phyloP scores from a whole-genome alignment of 2,113 vertebrate species.

The Panthera tigris region DNA sequence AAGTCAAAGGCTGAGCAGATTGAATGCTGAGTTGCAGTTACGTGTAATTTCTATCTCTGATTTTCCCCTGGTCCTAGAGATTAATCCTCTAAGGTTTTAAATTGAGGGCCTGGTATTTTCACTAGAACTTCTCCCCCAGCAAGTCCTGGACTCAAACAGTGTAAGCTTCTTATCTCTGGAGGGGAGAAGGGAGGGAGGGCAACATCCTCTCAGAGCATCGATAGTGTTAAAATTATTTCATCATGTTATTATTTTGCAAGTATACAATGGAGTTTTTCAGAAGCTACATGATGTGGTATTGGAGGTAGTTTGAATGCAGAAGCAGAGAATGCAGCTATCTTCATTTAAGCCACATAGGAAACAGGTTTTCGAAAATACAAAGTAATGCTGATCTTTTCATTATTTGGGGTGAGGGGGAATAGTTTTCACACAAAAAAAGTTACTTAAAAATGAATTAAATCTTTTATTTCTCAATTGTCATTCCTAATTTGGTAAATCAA shows the following conservation, averaged over 20 bases:
- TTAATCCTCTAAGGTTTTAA: not conserved
- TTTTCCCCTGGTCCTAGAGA: not conserved
- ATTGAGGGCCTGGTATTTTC: not conserved
- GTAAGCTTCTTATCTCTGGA: not conserved
- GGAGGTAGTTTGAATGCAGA: not conserved
- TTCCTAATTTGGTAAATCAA: not conserved
- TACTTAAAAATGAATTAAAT: too few species aligned
- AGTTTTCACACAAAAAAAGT: not conserved
- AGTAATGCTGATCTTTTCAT: not conserved
- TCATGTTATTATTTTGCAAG: not conserved
- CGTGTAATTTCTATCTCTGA: not conserved
- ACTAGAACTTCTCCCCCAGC: not conserved
- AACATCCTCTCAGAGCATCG: not conserved
- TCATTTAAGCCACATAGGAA: not conserved
- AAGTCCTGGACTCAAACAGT: not conserved
- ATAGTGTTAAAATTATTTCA: not conserved
- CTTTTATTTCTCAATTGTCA: not conserved
- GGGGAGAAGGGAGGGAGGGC: not conserved
- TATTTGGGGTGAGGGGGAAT: not conserved
- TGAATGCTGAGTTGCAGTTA: not conserved
- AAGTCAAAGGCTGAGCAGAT: not conserved
- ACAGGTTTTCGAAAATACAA: not conserved
- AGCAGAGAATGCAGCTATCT: not conserved
- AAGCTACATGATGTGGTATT: not conserved
- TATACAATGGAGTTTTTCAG: not conserved